Conservation (phyloP, 2,113 vertebrate genomes). For the Nycticorax nycticorax region DNA sequence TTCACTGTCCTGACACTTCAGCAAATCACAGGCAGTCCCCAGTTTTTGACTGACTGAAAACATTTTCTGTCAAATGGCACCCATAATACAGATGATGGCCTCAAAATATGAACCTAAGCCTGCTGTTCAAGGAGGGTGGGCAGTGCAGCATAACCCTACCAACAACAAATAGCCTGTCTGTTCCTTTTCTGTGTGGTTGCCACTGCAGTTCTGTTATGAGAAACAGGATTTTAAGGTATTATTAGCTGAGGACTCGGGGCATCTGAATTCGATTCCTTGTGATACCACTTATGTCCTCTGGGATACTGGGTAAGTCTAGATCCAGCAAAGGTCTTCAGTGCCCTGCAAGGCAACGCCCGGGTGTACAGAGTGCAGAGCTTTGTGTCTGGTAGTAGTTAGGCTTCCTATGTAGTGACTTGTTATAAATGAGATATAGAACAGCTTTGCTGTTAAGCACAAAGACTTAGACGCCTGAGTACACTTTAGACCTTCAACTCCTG, state of each 20-base stretch:
- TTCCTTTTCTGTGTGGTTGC: background rate
- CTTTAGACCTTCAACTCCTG: background rate
- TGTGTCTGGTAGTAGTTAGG: background rate
- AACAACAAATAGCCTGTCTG: background rate
- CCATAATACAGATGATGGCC: background rate
- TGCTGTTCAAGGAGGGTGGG: background rate
- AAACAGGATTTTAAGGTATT: background rate
- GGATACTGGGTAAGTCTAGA: background rate
- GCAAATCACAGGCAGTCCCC: background rate
- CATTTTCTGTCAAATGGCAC: background rate
- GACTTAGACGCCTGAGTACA: background rate
- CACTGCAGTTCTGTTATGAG: background rate
- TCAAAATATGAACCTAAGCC: background rate
- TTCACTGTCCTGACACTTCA: background rate
- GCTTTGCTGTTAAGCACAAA: background rate
- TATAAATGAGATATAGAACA: background rate
- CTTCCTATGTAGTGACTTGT: background rate
- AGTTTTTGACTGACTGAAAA: background rate
- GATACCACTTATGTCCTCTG: background rate
- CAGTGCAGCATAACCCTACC: background rate
- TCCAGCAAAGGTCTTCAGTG: background rate
- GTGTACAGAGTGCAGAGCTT: accelerated
- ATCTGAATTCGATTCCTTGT: background rate
- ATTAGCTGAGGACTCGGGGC: background rate
- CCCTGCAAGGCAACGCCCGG: background rate